Percentiles rank a stretch among this genome's conserved stretches.
Conservation (phyloP, 2,888 invertebrate species). For the Galerucella pusilla region DNA sequence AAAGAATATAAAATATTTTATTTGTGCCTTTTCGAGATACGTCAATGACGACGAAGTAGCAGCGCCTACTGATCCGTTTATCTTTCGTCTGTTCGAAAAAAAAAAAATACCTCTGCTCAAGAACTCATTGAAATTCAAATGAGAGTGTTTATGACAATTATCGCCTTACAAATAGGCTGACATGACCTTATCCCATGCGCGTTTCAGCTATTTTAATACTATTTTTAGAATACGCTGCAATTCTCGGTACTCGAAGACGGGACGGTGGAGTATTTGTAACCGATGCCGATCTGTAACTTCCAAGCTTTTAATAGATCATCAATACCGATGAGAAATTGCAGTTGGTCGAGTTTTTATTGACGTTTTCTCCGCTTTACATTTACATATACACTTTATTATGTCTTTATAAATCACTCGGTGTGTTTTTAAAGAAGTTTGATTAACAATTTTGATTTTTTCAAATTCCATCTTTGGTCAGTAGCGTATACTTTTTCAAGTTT, state of each 20-base stretch:
- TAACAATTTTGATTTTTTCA: too few species aligned
- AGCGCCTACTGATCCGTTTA: conserved; percentile 19
- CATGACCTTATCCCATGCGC: conserved; percentile 49
- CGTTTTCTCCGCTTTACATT: not conserved
- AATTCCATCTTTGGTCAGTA: too few species aligned
- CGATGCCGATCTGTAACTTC: conserved; percentile 17
- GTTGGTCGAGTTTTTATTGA: not conserved
- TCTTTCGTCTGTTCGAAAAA: conserved; percentile 33
- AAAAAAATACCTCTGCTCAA: conserved; percentile 35
- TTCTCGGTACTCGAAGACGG: conserved; percentile 39
- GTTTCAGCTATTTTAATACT: conserved; percentile 49
- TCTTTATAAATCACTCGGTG: not conserved
- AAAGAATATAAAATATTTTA: too few species aligned
- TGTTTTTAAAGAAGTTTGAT: too few species aligned
- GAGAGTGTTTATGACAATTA: conserved; percentile 55
- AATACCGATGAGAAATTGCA: conserved; percentile 12
- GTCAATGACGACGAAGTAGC: not conserved
- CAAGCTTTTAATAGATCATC: conserved; percentile 32
- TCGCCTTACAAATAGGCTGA: conserved; percentile 54
- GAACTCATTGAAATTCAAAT: conserved; percentile 55
- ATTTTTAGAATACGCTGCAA: conserved; percentile 51
- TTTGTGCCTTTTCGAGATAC: not conserved
- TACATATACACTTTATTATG: not conserved
- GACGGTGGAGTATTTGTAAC: conserved; percentile 18
- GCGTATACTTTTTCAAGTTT: too few species aligned